Percentiles rank a stretch among this genome's conserved stretches.
Evolutionary conservation across 2,888 invertebrate species (phyloP).

Genomic region (Acleris emargana): DNA sequence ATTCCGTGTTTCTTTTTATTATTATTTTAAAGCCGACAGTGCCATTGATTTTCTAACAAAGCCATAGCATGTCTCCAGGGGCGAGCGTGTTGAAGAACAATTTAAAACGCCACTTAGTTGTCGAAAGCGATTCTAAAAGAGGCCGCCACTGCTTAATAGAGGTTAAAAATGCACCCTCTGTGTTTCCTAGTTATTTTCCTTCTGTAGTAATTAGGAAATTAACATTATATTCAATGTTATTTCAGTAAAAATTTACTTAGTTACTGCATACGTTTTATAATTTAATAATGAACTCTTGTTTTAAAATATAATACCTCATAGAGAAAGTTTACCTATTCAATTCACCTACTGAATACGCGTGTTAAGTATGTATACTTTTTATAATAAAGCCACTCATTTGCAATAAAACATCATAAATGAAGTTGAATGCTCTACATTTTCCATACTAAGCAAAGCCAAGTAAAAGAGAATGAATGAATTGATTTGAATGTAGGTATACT

Average conservation of each 20-base stretch:
- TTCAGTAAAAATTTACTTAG: too few relatives aligned
- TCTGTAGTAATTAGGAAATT: slow-evolving; percentile 1
- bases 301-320: not conserved
- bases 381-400: not conserved
- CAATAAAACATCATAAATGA: slow-evolving; percentile 2
- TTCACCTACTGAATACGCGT: not conserved
- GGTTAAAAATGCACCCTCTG: slow-evolving; percentile 21
- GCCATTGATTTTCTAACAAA: slow-evolving; percentile 43
- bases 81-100: slow-evolving; percentile 49
- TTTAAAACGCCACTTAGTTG: slow-evolving; percentile 45
- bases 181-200: slow-evolving; percentile 8
- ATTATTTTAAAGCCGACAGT: slow-evolving; percentile 13
- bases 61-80: slow-evolving; percentile 44
- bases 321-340: not conserved
- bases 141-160: slow-evolving; percentile 12
- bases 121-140: slow-evolving; percentile 4
- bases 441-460: not conserved
- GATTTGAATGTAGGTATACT: too few relatives aligned
- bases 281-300: too few relatives aligned
- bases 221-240: not conserved
- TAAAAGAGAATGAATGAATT: too few relatives aligned
- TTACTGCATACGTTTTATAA: too few relatives aligned
- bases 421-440: slow-evolving; percentile 2
- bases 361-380: not conserved
- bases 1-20: slow-evolving; percentile 3